phyloP scores from a whole-genome alignment of 2,888 invertebrate species.

The Frankliniella fusca region DNA sequence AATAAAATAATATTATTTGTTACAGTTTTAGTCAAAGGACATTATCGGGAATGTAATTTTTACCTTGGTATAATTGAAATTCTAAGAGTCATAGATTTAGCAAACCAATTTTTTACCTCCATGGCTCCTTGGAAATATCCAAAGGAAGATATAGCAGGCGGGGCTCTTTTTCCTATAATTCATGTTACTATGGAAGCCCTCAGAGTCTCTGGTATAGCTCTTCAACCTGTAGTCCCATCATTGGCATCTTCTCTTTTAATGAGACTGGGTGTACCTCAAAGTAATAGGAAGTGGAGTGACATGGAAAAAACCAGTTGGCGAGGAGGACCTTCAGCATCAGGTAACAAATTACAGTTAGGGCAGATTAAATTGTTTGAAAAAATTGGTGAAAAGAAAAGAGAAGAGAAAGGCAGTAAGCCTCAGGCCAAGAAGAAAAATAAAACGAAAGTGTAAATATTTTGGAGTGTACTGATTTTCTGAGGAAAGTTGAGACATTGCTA shows the following conservation, averaged over 20 bases:
- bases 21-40: conserved; percentile 59
- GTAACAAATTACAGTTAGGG: neutral
- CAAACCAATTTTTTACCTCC: conserved; percentile 82
- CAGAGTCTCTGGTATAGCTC: conserved; percentile 66
- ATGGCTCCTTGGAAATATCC: conserved; percentile 84
- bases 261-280: conserved; percentile 56
- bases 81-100: conserved; percentile 66
- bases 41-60: conserved; percentile 73
- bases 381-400: neutral
- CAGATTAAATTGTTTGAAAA: conserved; percentile 17
- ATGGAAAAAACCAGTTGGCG: conserved; percentile 44
- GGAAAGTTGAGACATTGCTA: neutral
- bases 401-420: neutral
- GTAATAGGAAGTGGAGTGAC: conserved; percentile 53
- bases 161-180: conserved; percentile 64
- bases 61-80: conserved; percentile 77
- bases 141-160: conserved; percentile 52
- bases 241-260: conserved; percentile 64
- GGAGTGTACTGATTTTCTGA: neutral
- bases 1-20: conserved; percentile 36
- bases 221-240: conserved; percentile 82
- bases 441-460: too few relatives aligned
- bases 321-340: neutral
- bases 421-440: neutral
- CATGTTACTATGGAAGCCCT: conserved; percentile 81